Conservation (phyloP, 2,797 vertebrate species). For the Hafferia zeledoni region DNA sequence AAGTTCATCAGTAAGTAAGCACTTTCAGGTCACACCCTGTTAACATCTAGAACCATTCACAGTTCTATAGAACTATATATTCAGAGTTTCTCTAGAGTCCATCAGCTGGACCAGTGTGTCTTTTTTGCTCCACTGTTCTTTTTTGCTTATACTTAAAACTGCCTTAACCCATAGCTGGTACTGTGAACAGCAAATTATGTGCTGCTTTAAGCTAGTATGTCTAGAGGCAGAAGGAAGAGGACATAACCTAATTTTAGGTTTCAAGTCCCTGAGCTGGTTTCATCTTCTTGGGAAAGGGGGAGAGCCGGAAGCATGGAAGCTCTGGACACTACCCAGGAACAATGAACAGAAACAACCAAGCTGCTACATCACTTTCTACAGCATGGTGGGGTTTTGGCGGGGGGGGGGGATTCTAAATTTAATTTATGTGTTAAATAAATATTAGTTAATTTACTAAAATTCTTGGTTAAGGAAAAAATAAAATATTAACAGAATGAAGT, state of each 20-base stretch:
- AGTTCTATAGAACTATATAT: not conserved
- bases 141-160: not conserved
- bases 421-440: not conserved
- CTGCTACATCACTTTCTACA: not conserved
- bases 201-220: not conserved
- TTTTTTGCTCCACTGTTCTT: not conserved
- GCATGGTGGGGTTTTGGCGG: not conserved
- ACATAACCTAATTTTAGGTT: not conserved
- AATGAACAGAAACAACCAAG: not conserved
- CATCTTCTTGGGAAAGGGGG: not conserved
- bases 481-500: not conserved
- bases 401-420: not conserved
- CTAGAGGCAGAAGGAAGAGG: not conserved
- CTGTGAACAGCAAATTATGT: not conserved
- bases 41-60: not conserved
- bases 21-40: not conserved
- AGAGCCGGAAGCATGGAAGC: not conserved
- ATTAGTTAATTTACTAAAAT: not conserved
- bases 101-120: no score
- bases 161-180: not conserved
- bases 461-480: not conserved
- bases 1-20: not conserved
- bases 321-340: not conserved
- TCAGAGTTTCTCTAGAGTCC: not conserved
- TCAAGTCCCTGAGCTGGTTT: not conserved